Percentiles rank a stretch among this genome's conserved stretches.
phyloP scores from a whole-genome alignment of 2,888 invertebrate genomes.

The Gandaritis pyraliata region DNA sequence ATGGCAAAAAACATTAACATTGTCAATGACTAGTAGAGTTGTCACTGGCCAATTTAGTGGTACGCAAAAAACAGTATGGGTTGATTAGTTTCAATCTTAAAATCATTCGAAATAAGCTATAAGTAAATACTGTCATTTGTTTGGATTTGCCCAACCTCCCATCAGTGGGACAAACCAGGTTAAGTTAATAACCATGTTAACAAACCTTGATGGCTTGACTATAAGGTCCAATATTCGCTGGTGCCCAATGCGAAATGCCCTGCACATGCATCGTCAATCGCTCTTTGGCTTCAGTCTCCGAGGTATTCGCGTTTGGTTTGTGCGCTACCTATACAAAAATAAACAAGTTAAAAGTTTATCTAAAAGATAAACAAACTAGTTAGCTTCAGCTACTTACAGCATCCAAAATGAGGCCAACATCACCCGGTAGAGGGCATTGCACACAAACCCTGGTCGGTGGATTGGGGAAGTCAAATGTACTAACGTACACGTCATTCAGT shows the following conservation, averaged over 20 bases:
- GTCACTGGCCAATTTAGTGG: no score
- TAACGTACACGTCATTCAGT: constrained; percentile 91
- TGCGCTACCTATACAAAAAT: constrained; percentile 66
- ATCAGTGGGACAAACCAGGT: no score
- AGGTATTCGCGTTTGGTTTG: constrained; percentile 55
- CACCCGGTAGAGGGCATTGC: constrained; percentile 88
- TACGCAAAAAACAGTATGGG: no score
- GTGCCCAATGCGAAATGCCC: constrained; percentile 98
- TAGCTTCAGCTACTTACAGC: constrained; percentile 78
- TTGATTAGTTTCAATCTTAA: no score
- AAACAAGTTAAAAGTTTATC: no score
- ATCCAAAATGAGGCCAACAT: constrained; percentile 90
- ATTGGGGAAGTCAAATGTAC: constrained; percentile 89
- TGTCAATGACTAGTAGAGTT: no score
- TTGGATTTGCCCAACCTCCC: no score
- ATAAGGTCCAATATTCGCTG: constrained; percentile 98
- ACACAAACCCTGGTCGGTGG: constrained; percentile 95
- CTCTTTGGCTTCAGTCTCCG: constrained; percentile 67
- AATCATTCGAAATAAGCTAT: no score
- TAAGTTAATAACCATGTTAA: no score
- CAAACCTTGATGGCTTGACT: constrained; percentile 94
- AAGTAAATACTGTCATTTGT: no score
- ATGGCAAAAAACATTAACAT: no score
- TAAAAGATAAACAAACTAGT: no score
- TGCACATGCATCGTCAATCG: constrained; percentile 96